Conservation (phyloP, 2,888 invertebrate species). For the Cenopis cana region DNA sequence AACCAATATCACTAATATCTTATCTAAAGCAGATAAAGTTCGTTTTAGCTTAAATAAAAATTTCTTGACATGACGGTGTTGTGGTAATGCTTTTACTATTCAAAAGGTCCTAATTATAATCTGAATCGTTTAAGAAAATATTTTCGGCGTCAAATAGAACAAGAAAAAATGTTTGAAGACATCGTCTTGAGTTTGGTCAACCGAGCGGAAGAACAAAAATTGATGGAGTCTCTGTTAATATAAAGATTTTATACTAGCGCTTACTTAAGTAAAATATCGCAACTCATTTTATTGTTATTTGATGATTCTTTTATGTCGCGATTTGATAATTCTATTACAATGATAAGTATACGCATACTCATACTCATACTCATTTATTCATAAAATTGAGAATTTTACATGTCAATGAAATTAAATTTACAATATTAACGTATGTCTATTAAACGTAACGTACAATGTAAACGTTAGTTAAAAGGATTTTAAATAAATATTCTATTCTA, state of each 20-base stretch:
- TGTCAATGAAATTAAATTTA: no score
- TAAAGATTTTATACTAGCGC: background rate
- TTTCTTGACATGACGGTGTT: slow-evolving; percentile 32
- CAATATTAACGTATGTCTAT: no score
- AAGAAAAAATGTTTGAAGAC: slow-evolving; percentile 78
- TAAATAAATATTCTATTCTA: no score
- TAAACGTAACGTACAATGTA: no score
- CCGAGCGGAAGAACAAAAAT: slow-evolving; percentile 65
- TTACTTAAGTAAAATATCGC: background rate
- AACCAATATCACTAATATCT: background rate
- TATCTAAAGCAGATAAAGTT: slow-evolving; percentile 25
- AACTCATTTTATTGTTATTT: background rate
- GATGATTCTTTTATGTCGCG: no score
- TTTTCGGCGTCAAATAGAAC: slow-evolving; percentile 78
- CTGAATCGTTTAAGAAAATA: slow-evolving; percentile 82
- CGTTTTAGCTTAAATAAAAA: slow-evolving; percentile 8
- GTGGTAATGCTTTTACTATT: slow-evolving; percentile 59
- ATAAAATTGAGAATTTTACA: no score
- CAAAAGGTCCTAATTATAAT: slow-evolving; percentile 82
- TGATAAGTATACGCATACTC: no score
- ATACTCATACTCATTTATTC: no score
- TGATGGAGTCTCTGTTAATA: slow-evolving; percentile 52
- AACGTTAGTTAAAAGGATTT: no score
- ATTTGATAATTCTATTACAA: no score
- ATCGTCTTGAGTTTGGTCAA: slow-evolving; percentile 79